Evolutionary conservation across 2,113 vertebrate genomes (phyloP), one percentile per base, ranked within the genome.

Genomic region (Chelonoidis abingdonii): DNA sequence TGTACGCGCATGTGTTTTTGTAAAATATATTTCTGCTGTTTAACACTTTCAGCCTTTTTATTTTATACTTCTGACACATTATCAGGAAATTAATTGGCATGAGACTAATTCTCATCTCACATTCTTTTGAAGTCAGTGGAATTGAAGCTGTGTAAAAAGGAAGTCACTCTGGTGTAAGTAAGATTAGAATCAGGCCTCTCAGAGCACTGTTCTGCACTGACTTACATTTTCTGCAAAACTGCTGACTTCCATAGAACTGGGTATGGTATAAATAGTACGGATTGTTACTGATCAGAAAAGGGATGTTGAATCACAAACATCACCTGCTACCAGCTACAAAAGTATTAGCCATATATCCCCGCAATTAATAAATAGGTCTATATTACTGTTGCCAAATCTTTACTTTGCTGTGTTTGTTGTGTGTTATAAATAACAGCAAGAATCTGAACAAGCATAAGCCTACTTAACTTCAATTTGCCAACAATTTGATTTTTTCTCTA

Each of bases 361-460:
- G 10, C 29, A 93, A 87, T 57, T 52, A 76, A 13, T 1, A 82
- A 24, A 49, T 0, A 1, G 5, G 0, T 0, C 3, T 69, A 69
- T n/a, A n/a, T 8, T 7, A n/a, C 35, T n/a, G 31, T 35, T 4
- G 85, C 78, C 76, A 13, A 5, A 2, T 8, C 0, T 80, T 83
- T 85, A 83, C 2, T 1, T 81, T 83, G 6, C 25, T 59, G n/a
- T 4, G 3, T 16, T 6, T 31, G 2, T 38, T 89, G 3, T 52
- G 62, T 89, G 27, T 25, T 1, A 19, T 76, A 7, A 57, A 27
- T 50, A 44, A 53, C 86, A 53, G 8, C 0, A 80, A 0, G 2
- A 47, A 2, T 41, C n/a, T 78, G 19, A 54, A 2, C 85, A 87
- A 80, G 2, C 41, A 85, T 83, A 27, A 25, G 5, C 31, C 17